Evolutionary conservation across 2,888 invertebrate species (phyloP).

Genomic region (Petrophora chlorosata): DNA sequence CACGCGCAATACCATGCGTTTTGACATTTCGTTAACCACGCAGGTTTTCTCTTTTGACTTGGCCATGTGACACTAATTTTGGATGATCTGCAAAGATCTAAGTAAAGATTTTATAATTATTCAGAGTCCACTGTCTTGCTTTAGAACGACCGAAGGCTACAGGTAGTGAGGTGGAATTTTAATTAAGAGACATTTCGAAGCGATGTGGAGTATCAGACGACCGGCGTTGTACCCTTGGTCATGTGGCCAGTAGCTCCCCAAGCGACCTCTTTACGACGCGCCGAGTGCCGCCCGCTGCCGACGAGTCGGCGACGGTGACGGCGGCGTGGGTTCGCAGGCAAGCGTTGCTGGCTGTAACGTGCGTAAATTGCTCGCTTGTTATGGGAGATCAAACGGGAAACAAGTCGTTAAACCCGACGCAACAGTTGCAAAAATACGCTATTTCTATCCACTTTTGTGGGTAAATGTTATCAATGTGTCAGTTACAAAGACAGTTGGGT

Average conservation of each 20-base stretch:
- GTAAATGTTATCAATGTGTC: not conserved
- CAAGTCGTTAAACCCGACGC: slow-evolving; percentile 2
- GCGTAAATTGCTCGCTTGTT: slow-evolving; percentile 25
- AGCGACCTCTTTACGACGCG: slow-evolving; percentile 20
- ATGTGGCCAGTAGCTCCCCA: slow-evolving; percentile 21
- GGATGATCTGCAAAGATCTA: too few species aligned
- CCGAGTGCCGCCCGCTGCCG: not conserved
- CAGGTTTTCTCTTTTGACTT: too few species aligned
- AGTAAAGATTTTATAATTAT: too few species aligned
- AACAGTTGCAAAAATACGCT: not conserved
- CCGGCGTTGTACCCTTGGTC: slow-evolving; percentile 6
- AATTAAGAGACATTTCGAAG: too few species aligned
- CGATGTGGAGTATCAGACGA: too few species aligned
- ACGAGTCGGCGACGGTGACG: not conserved
- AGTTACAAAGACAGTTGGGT: not conserved
- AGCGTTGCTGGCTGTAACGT: slow-evolving; percentile 19
- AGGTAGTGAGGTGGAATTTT: too few species aligned
- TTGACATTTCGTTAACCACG: too few species aligned
- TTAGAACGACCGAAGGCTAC: too few species aligned
- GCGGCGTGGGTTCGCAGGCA: slow-evolving; percentile 6
- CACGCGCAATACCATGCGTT: too few species aligned
- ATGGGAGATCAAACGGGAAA: slow-evolving; percentile 15
- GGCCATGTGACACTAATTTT: too few species aligned
- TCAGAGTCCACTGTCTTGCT: too few species aligned
- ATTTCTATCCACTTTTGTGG: not conserved